Evolutionary conservation across 2,113 vertebrate genomes (phyloP), one percentile per base, ranked within the genome.

Genomic region (Dryoscopus gambensis): DNA sequence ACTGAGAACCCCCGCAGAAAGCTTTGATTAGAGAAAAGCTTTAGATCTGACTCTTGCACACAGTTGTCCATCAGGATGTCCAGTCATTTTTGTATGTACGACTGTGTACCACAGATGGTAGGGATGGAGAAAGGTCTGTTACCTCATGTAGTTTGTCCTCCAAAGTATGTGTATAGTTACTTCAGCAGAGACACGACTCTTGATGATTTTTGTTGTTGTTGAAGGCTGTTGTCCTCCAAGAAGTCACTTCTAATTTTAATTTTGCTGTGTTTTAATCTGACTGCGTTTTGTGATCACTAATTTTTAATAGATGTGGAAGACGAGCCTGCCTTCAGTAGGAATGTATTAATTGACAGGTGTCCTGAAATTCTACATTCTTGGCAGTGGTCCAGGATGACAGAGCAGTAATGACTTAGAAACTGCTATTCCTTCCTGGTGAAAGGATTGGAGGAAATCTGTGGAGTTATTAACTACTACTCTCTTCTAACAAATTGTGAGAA

Each of bases 281-380:
- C 65, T 84, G 55, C 62, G 73, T 87, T 88, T 87, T 64, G 24
- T 80, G 42, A 75, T 70, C 33, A 13, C 21, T 79, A 5, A 73
- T 89, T 86, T 94, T 86, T 47, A 87, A 37, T 87, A 73, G 63
- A 25, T 78, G 56, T 93, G 64, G 78, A 87, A 93, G 64, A 79
- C 0, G 6, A 94, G 65, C 52, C 55, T 74, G 71, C 88, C 80
- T 97, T 96, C 85, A 59, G 94, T 65, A 92, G 79, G 90, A 65
- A 75, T 80, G 86, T 95, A 84, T 93, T 97, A 94, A 97, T 96
- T 98, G 98, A 97, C 97, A 97, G 97, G 97, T 98, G 97, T 97
- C 96, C 94, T 95, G 74, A 97, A 97, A 89, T 96, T 96, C 84
- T 57, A 33, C 37, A 21, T 88, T 96, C 89, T 96, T 98, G 98